phyloP scores from a whole-genome alignment of 2,888 invertebrate genomes.

The Neoaliturus tenellus region DNA sequence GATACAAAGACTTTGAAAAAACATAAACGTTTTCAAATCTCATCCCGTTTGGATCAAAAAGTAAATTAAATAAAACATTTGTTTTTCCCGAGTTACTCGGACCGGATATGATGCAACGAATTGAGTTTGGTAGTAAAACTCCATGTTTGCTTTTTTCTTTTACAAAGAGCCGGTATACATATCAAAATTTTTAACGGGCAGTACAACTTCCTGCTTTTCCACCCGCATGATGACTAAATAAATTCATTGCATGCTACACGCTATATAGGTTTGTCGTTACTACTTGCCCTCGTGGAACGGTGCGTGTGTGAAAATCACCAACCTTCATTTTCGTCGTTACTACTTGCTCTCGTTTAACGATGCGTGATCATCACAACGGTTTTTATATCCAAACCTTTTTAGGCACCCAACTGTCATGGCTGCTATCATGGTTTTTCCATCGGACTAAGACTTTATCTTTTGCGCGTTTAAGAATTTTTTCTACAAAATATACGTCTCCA shows the following conservation, averaged over 20 bases:
- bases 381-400: conserved; percentile 34
- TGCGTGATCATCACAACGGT: no score
- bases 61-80: conserved; percentile 48
- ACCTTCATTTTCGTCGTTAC: no score
- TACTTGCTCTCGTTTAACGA: no score
- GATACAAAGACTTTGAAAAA: conserved; percentile 54
- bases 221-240: background rate
- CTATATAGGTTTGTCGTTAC: no score
- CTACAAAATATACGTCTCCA: conserved; percentile 46
- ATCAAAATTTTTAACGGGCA: conserved; percentile 5
- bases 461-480: conserved; percentile 42
- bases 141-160: conserved; percentile 46
- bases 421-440: conserved; percentile 37
- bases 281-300: no score
- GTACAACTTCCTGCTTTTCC: background rate
- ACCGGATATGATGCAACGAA: conserved; percentile 45
- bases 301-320: no score
- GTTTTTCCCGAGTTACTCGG: conserved; percentile 48
- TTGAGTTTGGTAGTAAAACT: conserved; percentile 24
- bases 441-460: conserved; percentile 38
- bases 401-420: conserved; percentile 47
- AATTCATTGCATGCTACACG: no score
- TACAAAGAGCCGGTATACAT: background rate
- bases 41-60: conserved; percentile 36
- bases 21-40: conserved; percentile 45